Base-by-base conservation (phyloP, 2,797 vertebrate species). In the Buphagus erythrorhynchus region DNA sequence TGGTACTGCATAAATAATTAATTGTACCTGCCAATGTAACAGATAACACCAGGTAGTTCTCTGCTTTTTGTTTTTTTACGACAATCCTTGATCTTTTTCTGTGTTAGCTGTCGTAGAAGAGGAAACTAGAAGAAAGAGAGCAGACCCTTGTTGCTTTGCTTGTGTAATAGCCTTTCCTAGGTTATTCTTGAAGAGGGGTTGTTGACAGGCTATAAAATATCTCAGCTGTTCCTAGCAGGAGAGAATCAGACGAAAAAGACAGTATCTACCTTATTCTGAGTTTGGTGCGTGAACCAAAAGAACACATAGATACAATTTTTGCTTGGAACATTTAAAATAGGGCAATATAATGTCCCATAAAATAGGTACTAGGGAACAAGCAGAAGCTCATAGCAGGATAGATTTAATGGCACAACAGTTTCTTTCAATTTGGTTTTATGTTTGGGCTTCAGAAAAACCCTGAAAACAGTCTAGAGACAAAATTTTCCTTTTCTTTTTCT, bases 1-100 rank as follows among this genome's bases (percentile, higher is more conserved):
- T 84, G 87, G 57, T 86, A 82, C 67, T 48, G 55, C 76, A 92
- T 97, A 85, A 95, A 97, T 95, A 96, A 97, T 94, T 95, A 88
- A 97, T 88, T 0, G 1, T 62, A 71, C 73, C 88, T 95, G 93
- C 87, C 94, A 95, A 24, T 67, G 83, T 67, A 94, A 88, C 73
- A 76, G 33, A 86, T 31, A 92, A 86, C 83, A 89, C 59, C 71
- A 89, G 66, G 75, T 81, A 94, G 75, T 75, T 91, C 77, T 94
- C 63, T 86, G 66, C 71, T 91, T 94, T 93, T 77, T 95, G 78
- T 19, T 94, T 97, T 96, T 88, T 86, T 82, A 45, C 1, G 2
- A 62, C 91, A 85, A 62, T 78, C 75, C 83, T 97, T 95, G 94
- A 96, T 97, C 87, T 95, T 96, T 82, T 88, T 54, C 61, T 54